These are phyloP conservation scores for Isurus oxyrinchus DNA, from an alignment of 2,113 vertebrate genomes.

Conservation along the genomic window DNA sequence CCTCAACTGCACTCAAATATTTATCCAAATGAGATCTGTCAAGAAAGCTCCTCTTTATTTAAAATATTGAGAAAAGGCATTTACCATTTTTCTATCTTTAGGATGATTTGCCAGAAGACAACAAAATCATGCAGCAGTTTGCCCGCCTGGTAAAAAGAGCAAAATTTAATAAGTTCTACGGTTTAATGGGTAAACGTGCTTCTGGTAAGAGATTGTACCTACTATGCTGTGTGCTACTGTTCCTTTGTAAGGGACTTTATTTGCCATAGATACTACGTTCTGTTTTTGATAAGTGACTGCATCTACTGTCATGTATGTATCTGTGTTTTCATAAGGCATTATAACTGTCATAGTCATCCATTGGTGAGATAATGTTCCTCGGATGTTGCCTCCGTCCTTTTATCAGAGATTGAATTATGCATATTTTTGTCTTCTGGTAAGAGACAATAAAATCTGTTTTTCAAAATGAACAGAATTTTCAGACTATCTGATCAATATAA, in stretches of 20 bases:
- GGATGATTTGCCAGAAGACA: constrained; percentile 47
- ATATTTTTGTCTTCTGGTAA: not conserved
- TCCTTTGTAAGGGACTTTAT: not conserved
- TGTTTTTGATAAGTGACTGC: constrained; percentile 43
- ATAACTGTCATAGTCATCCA: not conserved
- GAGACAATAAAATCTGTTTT: not conserved
- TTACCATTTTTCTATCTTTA: constrained; percentile 35
- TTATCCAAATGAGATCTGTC: not conserved
- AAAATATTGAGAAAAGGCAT: not conserved
- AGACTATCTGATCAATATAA: not conserved
- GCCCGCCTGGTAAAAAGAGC: constrained; percentile 59
- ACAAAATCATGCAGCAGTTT: constrained; percentile 43
- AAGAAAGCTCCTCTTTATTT: not conserved
- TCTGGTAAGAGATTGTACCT: constrained; percentile 44
- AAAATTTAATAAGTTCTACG: constrained; percentile 68
- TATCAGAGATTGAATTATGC: not conserved
- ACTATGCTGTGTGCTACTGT: not conserved
- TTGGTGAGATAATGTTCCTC: not conserved
- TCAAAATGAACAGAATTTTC: not conserved
- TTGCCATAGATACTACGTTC: not conserved
- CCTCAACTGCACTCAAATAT: not conserved
- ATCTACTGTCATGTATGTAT: not conserved
- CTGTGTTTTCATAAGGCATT: not conserved
- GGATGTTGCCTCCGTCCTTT: not conserved
- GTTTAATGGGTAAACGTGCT: constrained; percentile 72